Evolutionary conservation across 1,140 invertebrate species (phyloP).

Genomic region (Leptinotarsa undecemlineata): DNA sequence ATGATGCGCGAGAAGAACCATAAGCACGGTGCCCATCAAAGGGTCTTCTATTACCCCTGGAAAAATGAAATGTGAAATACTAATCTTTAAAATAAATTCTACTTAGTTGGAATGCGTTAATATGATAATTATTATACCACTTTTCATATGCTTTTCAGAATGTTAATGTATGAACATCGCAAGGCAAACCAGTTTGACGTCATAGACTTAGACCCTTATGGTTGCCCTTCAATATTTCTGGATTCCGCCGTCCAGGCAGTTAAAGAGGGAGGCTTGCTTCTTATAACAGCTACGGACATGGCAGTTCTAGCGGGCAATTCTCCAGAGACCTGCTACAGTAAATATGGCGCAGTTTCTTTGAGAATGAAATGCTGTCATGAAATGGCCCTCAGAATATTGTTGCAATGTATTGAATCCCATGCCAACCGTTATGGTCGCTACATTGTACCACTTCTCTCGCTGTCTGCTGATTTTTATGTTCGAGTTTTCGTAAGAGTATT

Average conservation of each 20-base stretch:
- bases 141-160: conserved; percentile 60
- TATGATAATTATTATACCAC: no score
- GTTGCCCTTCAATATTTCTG: conserved; percentile 90
- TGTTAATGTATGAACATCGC: conserved; percentile 82
- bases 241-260: conserved; percentile 88
- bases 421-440: conserved; percentile 92
- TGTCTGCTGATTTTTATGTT: conserved; percentile 98
- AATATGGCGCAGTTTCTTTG: conserved; percentile 92
- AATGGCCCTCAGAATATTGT: conserved; percentile 89
- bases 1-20: no score
- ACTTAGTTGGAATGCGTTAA: no score
- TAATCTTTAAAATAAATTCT: no score
- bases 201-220: conserved; percentile 97
- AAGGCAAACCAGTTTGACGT: conserved; percentile 78
- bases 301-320: conserved; percentile 95
- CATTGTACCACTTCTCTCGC: conserved; percentile 86
- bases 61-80: no score
- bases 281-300: conserved; percentile 98
- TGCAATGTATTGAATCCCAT: conserved; percentile 87
- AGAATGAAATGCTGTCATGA: conserved; percentile 92
- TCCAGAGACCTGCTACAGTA: conserved; percentile 87
- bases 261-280: conserved; percentile 78
- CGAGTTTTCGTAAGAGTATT: conserved; percentile 89
- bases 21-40: no score
- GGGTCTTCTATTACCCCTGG: no score